phyloP scores from a whole-genome alignment of 2,113 vertebrate species.

The Lepidothrix coronata region DNA sequence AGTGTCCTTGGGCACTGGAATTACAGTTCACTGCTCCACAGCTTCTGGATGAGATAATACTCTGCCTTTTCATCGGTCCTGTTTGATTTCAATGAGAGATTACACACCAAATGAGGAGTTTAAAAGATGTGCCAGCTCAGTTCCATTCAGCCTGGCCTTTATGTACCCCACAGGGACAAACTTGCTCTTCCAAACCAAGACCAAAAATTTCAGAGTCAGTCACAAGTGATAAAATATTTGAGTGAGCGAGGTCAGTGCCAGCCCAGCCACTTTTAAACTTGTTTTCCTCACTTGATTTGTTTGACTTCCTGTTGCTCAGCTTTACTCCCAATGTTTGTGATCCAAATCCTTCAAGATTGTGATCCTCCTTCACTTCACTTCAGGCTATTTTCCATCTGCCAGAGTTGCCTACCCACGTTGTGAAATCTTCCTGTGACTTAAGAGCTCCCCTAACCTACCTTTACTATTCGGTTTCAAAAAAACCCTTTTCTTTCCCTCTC shows the following conservation, averaged over 20 bases:
- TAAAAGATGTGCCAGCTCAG: neutral
- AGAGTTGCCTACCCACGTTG: neutral
- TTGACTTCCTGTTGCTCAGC: neutral
- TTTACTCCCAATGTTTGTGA: neutral
- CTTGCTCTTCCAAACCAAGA: neutral
- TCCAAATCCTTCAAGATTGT: neutral
- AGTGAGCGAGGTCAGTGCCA: neutral
- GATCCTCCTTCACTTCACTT: neutral
- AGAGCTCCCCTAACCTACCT: neutral
- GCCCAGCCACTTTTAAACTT: neutral
- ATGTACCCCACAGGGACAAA: neutral
- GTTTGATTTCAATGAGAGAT: neutral
- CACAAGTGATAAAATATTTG: neutral
- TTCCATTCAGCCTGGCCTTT: neutral
- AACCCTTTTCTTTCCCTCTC: neutral
- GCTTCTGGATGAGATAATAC: neutral
- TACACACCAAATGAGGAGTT: neutral
- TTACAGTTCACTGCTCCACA: neutral
- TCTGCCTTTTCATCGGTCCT: neutral
- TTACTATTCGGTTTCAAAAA: neutral
- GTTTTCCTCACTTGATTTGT: neutral
- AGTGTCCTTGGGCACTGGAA: neutral
- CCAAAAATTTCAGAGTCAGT: neutral
- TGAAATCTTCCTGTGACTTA: neutral
- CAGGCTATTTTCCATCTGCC: neutral